Evolutionary conservation across 2,113 vertebrate genomes (phyloP), one percentile per base, ranked within the genome.

Genomic region (Oryzias curvinotus): DNA sequence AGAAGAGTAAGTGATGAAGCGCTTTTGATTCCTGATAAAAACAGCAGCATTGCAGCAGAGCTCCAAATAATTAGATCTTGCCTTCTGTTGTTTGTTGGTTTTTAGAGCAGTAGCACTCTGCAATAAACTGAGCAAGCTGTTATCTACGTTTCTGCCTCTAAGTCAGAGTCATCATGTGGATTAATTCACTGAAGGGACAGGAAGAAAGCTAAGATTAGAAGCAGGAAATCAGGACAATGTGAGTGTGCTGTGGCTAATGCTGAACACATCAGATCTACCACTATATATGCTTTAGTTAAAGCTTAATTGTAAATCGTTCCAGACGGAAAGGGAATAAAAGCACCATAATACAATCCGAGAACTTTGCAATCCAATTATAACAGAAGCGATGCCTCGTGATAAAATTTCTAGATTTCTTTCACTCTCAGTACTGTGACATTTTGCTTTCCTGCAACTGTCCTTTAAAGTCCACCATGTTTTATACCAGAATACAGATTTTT

Each of bases 91-190:
- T 64, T 79, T 61, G 71, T 74, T 67, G 77, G 56, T 59, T 79
- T 72, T 80, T 56, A 69, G 48, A 81, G 69, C 71, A 71, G 65
- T 8, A 42, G 55, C 17, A 3, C 65, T 69, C 45, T 46, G 52
- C 75, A 76, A 69, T 85, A 74, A 89, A 87, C 75, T 82, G 68
- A 65, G 75, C 66, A 71, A 73, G 56, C 75, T 76, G 67, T 87
- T 87, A 91, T 90, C 85, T 85, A 84, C 74, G 75, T 62, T 77
- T 78, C 47, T 86, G 67, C 70, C 82, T 86, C 82, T 86, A 85
- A 85, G 86, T 85, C 75, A 76, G 70, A 82, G 65, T 74, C 73
- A 71, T 80, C 68, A 18, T 36, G 52, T 57, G 86, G 72, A 85
- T 91, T 83, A 84, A 89, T 77, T 86, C 77, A 85, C 84, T 83